Conservation (phyloP, 1,140 invertebrate genomes). For the Saxidomus purpurata region DNA sequence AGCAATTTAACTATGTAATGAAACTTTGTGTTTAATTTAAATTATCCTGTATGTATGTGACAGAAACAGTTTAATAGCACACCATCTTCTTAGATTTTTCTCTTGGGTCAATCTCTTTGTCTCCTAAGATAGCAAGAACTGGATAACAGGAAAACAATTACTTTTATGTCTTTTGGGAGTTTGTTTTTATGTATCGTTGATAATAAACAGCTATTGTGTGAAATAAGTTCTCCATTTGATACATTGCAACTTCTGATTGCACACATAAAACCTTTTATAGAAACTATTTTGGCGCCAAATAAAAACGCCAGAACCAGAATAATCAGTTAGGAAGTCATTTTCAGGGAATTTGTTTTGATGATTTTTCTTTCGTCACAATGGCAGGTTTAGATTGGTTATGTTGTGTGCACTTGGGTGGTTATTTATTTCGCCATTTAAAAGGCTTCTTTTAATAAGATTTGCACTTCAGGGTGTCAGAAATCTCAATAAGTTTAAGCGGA, state of each 20-base stretch:
- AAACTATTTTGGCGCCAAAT: neutral
- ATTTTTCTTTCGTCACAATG: neutral
- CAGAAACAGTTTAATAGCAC: no score
- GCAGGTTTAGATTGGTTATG: neutral
- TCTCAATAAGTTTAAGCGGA: neutral
- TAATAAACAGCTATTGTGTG: slow-evolving; percentile 23
- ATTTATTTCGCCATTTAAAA: no score
- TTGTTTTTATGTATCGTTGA: slow-evolving; percentile 11
- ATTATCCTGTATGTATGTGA: no score
- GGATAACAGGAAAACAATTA: neutral
- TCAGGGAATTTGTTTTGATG: slow-evolving; percentile 8
- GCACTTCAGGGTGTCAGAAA: neutral
- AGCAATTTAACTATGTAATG: no score
- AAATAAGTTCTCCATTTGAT: slow-evolving; percentile 12
- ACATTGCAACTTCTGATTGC: slow-evolving; percentile 9
- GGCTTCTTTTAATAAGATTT: neutral
- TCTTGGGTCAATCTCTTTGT: no score
- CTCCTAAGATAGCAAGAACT: neutral
- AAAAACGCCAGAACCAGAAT: neutral
- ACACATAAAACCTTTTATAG: neutral
- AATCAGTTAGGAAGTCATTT: neutral
- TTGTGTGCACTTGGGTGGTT: no score
- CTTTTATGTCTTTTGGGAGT: slow-evolving; percentile 5
- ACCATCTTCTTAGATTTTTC: no score
- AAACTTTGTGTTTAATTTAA: no score